A percentile compares a stretch with the other conserved stretches of the same genome.
phyloP scores from a whole-genome alignment of 1,140 invertebrate species.

The Globodera rostochiensis region DNA sequence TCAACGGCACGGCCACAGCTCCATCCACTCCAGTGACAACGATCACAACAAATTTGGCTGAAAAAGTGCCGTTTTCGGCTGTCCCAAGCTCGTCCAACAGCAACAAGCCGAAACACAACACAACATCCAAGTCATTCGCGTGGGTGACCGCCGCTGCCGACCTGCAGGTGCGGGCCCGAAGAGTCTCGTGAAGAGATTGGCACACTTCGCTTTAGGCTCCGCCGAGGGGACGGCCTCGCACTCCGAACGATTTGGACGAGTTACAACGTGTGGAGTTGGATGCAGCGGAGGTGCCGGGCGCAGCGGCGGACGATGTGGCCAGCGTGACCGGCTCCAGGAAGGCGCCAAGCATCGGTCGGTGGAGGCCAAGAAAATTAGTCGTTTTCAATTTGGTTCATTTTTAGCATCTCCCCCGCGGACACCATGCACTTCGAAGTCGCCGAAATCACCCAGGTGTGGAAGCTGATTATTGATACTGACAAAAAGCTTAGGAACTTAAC shows the following conservation, averaged over 20 bases:
- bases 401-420: conserved; percentile 43
- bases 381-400: neutral
- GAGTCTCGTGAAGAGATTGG: neutral
- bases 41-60: neutral
- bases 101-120: neutral
- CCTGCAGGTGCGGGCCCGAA: neutral
- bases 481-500: too few species aligned
- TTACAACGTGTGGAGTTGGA: neutral
- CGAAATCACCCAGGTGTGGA: conserved; percentile 35
- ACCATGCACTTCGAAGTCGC: conserved; percentile 54
- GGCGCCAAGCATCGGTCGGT: neutral
- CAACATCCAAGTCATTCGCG: neutral
- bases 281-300: conserved; percentile 15
- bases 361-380: neutral
- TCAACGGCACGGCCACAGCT: neutral
- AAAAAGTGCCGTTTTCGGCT: neutral
- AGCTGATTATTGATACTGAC: neutral
- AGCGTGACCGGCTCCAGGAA: conserved; percentile 16
- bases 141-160: neutral
- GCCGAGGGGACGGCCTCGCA: conserved; percentile 58
- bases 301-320: neutral
- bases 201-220: conserved; percentile 41
- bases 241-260: conserved; percentile 62
- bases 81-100: too few species aligned
- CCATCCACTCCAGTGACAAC: neutral